Evolutionary conservation across 2,797 vertebrate species (phyloP).

Genomic region (Cyclura pinguis): DNA sequence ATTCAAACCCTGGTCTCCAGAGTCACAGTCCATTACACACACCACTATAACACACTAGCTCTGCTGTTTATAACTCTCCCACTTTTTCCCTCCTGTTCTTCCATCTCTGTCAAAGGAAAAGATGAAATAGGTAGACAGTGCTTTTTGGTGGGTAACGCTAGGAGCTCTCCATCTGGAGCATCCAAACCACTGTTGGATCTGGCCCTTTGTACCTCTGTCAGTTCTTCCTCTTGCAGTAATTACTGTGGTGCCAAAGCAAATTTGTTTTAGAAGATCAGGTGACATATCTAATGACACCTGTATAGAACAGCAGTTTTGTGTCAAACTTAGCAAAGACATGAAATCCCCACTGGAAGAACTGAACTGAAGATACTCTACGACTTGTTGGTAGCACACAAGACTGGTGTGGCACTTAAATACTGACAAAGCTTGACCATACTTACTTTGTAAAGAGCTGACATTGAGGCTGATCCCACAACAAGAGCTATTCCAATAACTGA

Average conservation of each 20-base stretch:
- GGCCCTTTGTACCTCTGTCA: not conserved
- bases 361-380: not conserved
- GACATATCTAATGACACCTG: not conserved
- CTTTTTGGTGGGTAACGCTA: not conserved
- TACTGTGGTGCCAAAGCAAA: not conserved
- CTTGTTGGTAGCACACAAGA: not conserved
- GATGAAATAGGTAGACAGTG: not conserved
- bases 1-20: no score
- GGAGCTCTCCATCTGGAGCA: not conserved
- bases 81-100: no score
- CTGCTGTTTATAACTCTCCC: no score
- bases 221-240: not conserved
- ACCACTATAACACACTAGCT: no score
- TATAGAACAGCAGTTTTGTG: not conserved
- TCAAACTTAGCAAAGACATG: not conserved
- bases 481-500: constrained; percentile 95
- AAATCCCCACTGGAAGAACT: not conserved
- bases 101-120: no score
- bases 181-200: not conserved
- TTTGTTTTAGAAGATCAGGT: not conserved
- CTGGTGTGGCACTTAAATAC: no score
- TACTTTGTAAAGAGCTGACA: constrained; percentile 97
- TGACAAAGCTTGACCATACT: not conserved
- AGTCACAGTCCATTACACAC: no score
- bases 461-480: constrained; percentile 95